Evolutionary conservation across 2,113 vertebrate species (phyloP).

Genomic region (Rhizomys pruinosus): DNA sequence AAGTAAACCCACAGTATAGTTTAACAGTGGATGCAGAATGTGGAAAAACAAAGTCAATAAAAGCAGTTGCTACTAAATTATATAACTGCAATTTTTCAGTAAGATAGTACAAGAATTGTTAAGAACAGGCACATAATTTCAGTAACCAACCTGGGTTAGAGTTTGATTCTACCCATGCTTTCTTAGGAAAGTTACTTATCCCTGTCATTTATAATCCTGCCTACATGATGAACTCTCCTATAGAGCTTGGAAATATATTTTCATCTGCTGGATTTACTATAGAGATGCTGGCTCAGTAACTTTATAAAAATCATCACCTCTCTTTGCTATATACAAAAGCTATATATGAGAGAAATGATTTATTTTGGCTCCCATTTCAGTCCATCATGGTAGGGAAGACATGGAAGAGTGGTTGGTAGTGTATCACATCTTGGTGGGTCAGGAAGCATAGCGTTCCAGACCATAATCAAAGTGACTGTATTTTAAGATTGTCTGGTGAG

Average conservation of each 20-base stretch:
- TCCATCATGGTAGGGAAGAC: not conserved
- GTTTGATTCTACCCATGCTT: not conserved
- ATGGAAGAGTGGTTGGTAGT: not conserved
- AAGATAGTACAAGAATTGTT: not conserved
- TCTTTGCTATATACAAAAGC: not conserved
- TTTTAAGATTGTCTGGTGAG: too few relatives aligned
- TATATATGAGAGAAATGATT: too few relatives aligned
- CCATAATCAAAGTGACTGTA: not conserved
- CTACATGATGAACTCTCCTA: not conserved
- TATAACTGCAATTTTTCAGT: not conserved
- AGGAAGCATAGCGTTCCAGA: not conserved
- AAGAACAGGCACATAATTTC: not conserved
- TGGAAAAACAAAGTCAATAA: slow-evolving; percentile 21
- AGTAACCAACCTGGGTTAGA: not conserved
- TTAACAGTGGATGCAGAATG: not conserved
- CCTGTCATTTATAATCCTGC: not conserved
- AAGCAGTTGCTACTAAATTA: slow-evolving; percentile 31
- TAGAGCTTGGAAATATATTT: not conserved
- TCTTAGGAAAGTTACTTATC: not conserved
- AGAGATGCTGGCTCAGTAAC: not conserved
- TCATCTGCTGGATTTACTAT: not conserved
- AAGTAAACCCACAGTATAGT: not conserved
- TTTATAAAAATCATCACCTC: not conserved
- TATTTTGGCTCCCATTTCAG: not conserved
- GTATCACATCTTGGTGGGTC: not conserved